Percentiles rank a stretch among this genome's conserved stretches.
phyloP scores from a whole-genome alignment of 2,888 invertebrate genomes.

The Halictus ligatus region DNA sequence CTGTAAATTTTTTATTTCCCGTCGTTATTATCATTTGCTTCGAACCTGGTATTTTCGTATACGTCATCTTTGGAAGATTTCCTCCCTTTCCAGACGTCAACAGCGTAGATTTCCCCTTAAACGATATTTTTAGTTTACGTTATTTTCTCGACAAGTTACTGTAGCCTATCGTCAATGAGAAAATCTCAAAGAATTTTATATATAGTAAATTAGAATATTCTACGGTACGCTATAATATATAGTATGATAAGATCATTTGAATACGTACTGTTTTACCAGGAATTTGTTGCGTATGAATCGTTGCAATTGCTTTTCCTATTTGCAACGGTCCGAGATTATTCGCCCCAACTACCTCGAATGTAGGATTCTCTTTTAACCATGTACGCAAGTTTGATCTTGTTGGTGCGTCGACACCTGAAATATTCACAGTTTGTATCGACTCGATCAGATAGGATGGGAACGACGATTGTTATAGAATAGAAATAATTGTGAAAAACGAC shows the following conservation, averaged over 20 bases:
- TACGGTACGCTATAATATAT: background rate
- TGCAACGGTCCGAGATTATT: constrained; percentile 78
- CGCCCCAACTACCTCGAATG: constrained; percentile 92
- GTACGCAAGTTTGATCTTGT: constrained; percentile 91
- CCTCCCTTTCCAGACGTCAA: constrained; percentile 64
- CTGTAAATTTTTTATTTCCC: constrained; percentile 77
- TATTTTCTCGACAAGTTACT: background rate
- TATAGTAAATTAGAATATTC: background rate
- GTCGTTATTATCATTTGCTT: constrained; percentile 79
- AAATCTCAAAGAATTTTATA: background rate
- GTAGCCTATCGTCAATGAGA: background rate
- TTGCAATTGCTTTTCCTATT: constrained; percentile 77
- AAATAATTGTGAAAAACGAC: background rate
- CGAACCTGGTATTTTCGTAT: constrained; percentile 78
- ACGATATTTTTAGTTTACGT: constrained; percentile 21
- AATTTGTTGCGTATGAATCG: constrained; percentile 74
- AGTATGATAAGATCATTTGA: background rate
- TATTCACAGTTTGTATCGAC: constrained; percentile 28
- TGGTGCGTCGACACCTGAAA: constrained; percentile 93
- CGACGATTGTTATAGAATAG: background rate
- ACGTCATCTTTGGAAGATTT: constrained; percentile 79
- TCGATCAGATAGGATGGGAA: background rate
- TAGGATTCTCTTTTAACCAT: constrained; percentile 95
- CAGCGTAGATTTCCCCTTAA: constrained; percentile 64
- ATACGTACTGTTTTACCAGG: constrained; percentile 62